Base-by-base conservation (phyloP, 35 echinoderm and acorn worm genomes). In the Apostichopus japonicus region DNA sequence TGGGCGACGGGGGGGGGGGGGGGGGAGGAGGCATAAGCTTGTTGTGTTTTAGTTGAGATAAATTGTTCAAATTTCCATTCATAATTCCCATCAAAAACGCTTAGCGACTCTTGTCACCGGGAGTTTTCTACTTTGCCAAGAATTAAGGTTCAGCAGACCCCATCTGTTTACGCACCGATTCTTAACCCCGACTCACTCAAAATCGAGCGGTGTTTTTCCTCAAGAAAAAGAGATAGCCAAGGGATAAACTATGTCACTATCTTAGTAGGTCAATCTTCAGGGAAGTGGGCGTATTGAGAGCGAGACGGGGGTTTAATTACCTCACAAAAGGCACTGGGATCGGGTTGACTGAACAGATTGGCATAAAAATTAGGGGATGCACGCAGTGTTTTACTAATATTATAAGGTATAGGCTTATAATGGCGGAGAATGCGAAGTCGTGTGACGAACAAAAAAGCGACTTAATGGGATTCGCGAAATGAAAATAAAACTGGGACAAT, bases 231-330 rank as follows among this genome's bases (percentile, higher is more conserved):
- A 19, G 7, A 19, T 19, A 75, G 19, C 63, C 63, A 67, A 44
- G 8, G 57, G 57, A 57, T 16, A 84, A 84, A 84, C 54, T 84
- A 58, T 84, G 81, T 84, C 81, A 84, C 81, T 84, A 57, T 84
- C 55, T 84, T 84, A 75, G 54, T 84, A 84, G 81, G 81, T 84
- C 81, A 84, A 84, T 13, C 17, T 23, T 57, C 1, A 9, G 23
- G 6, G 7, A 58, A 58, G 81, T 84, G 81, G 80, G 81, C 81
- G 81, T 84, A 57, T 58, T 55, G 54, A 16, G 56, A 59, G 21
- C 81, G 4, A 84, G 54, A 58, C 81, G 81, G 81, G 81, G 55
- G 81, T 84, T 84, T 57, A 84, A 84, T 84, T 84, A 58, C 54
- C 81, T n/a, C 53, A 84, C 81, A 84, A 84, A 84, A 84, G 33